phyloP scores from a whole-genome alignment of 2,797 vertebrate species.

The Paguma larvata region DNA sequence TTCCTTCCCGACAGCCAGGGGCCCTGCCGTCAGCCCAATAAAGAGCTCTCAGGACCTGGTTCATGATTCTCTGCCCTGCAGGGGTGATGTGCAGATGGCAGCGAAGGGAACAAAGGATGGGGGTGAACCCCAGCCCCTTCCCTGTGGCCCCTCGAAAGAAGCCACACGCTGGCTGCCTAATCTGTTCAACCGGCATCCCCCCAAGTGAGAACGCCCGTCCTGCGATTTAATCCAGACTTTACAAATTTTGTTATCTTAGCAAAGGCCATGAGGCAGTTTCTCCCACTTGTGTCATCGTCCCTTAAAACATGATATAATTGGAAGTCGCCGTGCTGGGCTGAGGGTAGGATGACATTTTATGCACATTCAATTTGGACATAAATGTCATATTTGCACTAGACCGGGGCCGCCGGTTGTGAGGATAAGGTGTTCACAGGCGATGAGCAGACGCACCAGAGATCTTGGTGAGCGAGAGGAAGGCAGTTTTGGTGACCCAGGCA shows the following conservation, averaged over 20 bases:
- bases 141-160: neutral
- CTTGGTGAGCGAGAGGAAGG: no score
- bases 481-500: neutral
- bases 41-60: neutral
- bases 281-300: neutral
- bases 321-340: neutral
- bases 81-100: accelerated
- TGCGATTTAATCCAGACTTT: neutral
- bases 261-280: constrained; percentile 30
- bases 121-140: no score
- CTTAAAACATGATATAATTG: constrained; percentile 45
- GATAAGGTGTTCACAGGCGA: neutral
- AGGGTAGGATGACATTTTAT: constrained; percentile 54
- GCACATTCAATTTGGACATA: neutral
- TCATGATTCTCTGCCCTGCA: accelerated
- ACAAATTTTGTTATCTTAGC: neutral
- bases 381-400: constrained; percentile 6
- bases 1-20: neutral
- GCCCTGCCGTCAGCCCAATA: neutral
- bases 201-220: neutral
- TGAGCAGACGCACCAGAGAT: neutral
- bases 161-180: neutral
- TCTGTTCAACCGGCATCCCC: neutral
- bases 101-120: neutral
- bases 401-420: neutral